Percentiles rank a stretch among this genome's conserved stretches.
These are phyloP conservation scores for Drosophila rubida DNA, from an alignment of 2,888 invertebrate genomes.

Conservation along the genomic window DNA sequence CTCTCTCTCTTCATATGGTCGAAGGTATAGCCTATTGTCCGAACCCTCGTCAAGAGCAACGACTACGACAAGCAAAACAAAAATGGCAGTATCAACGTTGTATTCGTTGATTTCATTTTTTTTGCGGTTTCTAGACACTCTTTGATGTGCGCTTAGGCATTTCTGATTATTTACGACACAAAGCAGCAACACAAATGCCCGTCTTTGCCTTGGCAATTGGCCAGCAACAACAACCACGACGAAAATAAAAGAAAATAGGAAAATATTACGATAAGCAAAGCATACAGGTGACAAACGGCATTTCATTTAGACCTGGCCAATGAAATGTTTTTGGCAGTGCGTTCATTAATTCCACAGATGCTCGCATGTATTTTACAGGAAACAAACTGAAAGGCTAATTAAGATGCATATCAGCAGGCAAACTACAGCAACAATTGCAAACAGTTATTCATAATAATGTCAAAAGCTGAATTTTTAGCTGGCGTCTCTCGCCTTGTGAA, in stretches of 20 bases:
- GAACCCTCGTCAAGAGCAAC: constrained; percentile 52
- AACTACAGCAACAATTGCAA: constrained; percentile 10
- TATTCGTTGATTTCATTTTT: constrained; percentile 19
- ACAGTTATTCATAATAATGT: constrained; percentile 31
- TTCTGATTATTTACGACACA: constrained; percentile 28
- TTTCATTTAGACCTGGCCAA: constrained; percentile 13
- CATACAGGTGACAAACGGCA: constrained; percentile 40
- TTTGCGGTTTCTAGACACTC: constrained; percentile 40
- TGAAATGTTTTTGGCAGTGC: constrained; percentile 10
- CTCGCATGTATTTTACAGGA: constrained; percentile 28
- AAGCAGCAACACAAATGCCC: constrained; percentile 30
- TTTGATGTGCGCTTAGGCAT: constrained; percentile 37
- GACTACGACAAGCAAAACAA: background rate
- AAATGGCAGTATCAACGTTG: constrained; percentile 25
- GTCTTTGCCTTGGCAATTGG: constrained; percentile 38
- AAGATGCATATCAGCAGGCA: constrained; percentile 48
- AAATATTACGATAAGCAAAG: constrained; percentile 26
- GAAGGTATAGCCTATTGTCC: constrained; percentile 24
- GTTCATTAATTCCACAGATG: constrained; percentile 13
- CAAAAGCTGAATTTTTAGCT: constrained; percentile 18
- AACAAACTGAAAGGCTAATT: constrained; percentile 40
- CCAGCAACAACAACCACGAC: constrained; percentile 22
- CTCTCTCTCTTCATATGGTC: background rate
- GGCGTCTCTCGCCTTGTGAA: constrained; percentile 13
- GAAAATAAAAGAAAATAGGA: constrained; percentile 16